A percentile compares a stretch with the other conserved stretches of the same genome.
Evolutionary conservation across 2,113 vertebrate genomes (phyloP).

Genomic region (Xiphophorus couchianus): DNA sequence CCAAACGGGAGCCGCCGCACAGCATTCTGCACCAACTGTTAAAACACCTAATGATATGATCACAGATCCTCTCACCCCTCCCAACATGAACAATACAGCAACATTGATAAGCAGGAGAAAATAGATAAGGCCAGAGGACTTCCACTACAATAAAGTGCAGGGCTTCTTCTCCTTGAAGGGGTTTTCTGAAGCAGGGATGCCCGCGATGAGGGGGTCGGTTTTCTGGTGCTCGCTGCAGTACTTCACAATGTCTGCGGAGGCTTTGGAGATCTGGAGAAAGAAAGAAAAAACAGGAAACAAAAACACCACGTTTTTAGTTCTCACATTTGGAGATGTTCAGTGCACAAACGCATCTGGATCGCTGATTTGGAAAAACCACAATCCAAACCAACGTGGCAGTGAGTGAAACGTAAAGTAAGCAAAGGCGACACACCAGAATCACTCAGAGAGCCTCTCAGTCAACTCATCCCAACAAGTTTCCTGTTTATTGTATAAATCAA

Average conservation of each 20-base stretch:
- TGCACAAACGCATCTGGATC: too few relatives aligned
- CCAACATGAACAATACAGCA: conserved; percentile 53
- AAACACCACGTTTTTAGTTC: background rate
- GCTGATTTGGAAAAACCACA: too few relatives aligned
- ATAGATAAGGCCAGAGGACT: conserved; percentile 42
- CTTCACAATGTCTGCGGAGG: conserved; percentile 94
- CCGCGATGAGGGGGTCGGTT: conserved; percentile 89
- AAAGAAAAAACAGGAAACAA: background rate
- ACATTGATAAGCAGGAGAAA: conserved; percentile 63
- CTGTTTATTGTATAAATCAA: too few relatives aligned
- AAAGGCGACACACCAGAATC: too few relatives aligned
- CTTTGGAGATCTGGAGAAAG: conserved; percentile 91
- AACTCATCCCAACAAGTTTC: too few relatives aligned
- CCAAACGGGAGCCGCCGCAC: background rate
- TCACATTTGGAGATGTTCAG: background rate
- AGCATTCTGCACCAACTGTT: conserved; percentile 21
- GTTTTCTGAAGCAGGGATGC: conserved; percentile 94
- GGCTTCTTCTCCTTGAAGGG: conserved; percentile 99
- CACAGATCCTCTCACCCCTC: conserved; percentile 39
- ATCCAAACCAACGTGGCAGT: too few relatives aligned
- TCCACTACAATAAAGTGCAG: conserved; percentile 91
- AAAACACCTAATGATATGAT: conserved; percentile 42
- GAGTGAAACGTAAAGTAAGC: too few relatives aligned
- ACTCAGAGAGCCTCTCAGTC: too few relatives aligned
- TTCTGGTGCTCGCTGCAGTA: conserved; percentile 91